These are phyloP conservation scores for Zaprionus taronus DNA, from an alignment of 1,140 invertebrate species.

Conservation along the genomic window DNA sequence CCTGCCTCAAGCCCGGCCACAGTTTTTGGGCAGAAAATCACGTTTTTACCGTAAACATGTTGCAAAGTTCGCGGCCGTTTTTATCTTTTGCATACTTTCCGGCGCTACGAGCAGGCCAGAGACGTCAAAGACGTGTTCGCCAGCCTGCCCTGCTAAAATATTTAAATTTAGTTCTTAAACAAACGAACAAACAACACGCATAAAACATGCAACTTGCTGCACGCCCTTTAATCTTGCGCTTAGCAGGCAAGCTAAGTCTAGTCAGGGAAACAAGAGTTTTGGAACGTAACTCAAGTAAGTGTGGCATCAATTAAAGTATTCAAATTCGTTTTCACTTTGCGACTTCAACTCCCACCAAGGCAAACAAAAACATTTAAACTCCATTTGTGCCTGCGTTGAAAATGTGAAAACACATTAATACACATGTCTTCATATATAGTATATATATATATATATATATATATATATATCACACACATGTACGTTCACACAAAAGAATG, in stretches of 20 bases:
- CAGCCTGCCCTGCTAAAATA: conserved; percentile 53
- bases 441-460: neutral
- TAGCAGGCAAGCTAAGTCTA: neutral
- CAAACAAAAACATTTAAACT: conserved; percentile 1
- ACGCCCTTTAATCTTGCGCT: neutral
- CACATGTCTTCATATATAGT: neutral
- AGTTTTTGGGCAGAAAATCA: conserved; percentile 78
- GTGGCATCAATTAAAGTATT: neutral
- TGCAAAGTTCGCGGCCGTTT: conserved; percentile 78
- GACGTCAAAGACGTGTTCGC: conserved; percentile 66
- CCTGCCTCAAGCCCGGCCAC: conserved; percentile 1
- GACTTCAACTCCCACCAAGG: neutral
- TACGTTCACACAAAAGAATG: neutral
- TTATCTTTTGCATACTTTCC: conserved; percentile 74
- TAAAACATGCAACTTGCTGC: conserved; percentile 22
- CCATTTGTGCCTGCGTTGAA: neutral
- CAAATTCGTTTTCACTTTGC: neutral
- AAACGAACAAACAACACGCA: conserved; percentile 32
- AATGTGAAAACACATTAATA: conserved; percentile 7
- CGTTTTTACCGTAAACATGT: conserved; percentile 83
- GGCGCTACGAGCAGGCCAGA: conserved; percentile 45
- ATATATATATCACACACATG: neutral
- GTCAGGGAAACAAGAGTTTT: too few relatives aligned
- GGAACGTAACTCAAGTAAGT: neutral
- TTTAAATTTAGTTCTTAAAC: conserved; percentile 63